These are phyloP conservation scores for Biston stratarius DNA, from an alignment of 2,888 invertebrate genomes.

Conservation along the genomic window DNA sequence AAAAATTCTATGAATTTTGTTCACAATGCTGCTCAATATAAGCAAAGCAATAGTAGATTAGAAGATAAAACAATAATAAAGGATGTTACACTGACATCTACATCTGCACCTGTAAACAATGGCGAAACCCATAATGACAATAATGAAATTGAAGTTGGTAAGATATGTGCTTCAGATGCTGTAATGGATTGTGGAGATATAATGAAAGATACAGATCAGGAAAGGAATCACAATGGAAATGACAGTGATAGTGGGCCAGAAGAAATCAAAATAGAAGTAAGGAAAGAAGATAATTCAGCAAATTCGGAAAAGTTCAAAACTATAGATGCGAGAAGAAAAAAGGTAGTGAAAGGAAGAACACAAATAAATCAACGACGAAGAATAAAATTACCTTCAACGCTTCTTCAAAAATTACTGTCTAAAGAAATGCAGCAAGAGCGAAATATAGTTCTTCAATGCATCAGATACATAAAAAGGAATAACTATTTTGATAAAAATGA, in stretches of 20 bases:
- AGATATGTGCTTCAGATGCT: background rate
- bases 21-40: background rate
- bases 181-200: background rate
- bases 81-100: background rate
- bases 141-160: slow-evolving; percentile 31
- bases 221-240: background rate
- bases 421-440: slow-evolving; percentile 94
- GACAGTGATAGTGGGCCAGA: slow-evolving; percentile 7
- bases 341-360: slow-evolving; percentile 36
- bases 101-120: background rate
- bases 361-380: slow-evolving; percentile 47
- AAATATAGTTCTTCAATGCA: slow-evolving; percentile 94
- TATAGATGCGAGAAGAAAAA: slow-evolving; percentile 31
- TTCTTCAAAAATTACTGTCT: slow-evolving; percentile 90
- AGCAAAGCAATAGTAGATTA: background rate
- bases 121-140: background rate
- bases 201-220: background rate
- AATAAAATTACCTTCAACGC: slow-evolving; percentile 80
- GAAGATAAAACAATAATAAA: background rate
- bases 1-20: background rate
- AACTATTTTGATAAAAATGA: slow-evolving; percentile 89
- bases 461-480: slow-evolving; percentile 91
- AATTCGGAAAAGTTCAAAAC: slow-evolving; percentile 7
- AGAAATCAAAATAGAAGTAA: slow-evolving; percentile 61
- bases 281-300: slow-evolving; percentile 24